Evolutionary conservation across 2,888 invertebrate genomes (phyloP), one percentile per base, ranked within the genome.

Genomic region (Eumacrocentrus americanus): DNA sequence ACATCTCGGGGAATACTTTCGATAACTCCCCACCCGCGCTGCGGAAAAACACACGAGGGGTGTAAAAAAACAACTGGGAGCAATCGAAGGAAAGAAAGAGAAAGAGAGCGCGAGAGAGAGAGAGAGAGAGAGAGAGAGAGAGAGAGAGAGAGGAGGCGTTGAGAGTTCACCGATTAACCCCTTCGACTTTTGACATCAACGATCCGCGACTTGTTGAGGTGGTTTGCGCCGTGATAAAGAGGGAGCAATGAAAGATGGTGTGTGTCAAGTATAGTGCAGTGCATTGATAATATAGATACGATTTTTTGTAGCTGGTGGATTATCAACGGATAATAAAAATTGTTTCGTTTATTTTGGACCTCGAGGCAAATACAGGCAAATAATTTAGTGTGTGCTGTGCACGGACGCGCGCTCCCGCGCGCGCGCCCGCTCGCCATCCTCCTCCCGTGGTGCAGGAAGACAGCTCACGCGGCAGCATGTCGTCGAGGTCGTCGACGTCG

Each of bases 351-450:
- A 11, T 4, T 35, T 35, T 35, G 46, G 25, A 25, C 23, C 23
- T 23, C 23, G 3, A 25, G 35, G 1, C 14, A 16, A 3, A 51
- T 38, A 38, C 14, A 12, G n/a, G n/a, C 23, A 40, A 50, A 50
- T 20, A 14, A 46, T 46, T 46, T 23, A 6, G 57, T 57, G 57
- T 23, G n/a, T 16, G 12, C 50, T 57, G 57, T 42, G 12, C 22
- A 40, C 34, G 50, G 57, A 50, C 42, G 50, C 57, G 57, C 55
- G 37, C 46, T 34, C 6, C 23, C 2, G 54, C 14, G 46, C 55
- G 55, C 55, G 55, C 56, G 56, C 56, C 48, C 48, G 48, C 38
- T 57, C 25, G 11, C 23, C 12, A n/a, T n/a, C n/a, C 38, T 48
- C 20, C 40, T 38, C 18, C 23, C 14, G 18, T 25, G 25, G 29